Base-by-base conservation (phyloP, 2,888 invertebrate species). In the Encarsia formosa region DNA sequence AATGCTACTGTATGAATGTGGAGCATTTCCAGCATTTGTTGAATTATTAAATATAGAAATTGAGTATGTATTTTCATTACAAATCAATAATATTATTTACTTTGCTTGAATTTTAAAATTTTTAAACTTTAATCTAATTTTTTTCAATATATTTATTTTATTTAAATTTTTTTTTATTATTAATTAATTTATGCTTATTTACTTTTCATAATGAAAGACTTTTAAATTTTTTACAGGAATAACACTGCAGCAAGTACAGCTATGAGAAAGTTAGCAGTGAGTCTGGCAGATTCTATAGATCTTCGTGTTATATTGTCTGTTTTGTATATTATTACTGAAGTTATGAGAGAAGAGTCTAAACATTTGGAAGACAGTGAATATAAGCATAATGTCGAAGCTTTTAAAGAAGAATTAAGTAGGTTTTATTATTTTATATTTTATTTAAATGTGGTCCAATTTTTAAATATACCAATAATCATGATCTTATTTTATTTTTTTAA, bases 41-140 rank as follows among this genome's bases (percentile, higher is more conserved):
- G 94, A 97, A 75, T 79, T 98, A 56, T 79, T 99, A 56, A 91
- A 94, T 73, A 87, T 96, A 74, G 98, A 99, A 80, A 91, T 96
- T 46, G 95, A 96, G 77, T 89, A 82, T 68, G 83, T 77, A 60
- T 43, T 34, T 5, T 6, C 5, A n/a, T 15, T 13, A 29, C n/a
- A 15, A 15, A 26, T 15, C 5, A 40, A n/a, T n/a, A 15, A 32
- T 8, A 2, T n/a, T 31, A 32, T 34, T n/a, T n/a, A n/a, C n/a
- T n/a, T n/a, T n/a, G n/a, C n/a, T n/a, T n/a, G n/a, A n/a, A n/a
- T n/a, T n/a, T n/a, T n/a, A n/a, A n/a, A n/a, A n/a, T n/a, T n/a
- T n/a, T n/a, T n/a, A n/a, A n/a, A n/a, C n/a, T n/a, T n/a, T n/a
- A n/a, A n/a, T n/a, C n/a, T n/a, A n/a, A n/a, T n/a, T n/a, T n/a